phyloP scores from a whole-genome alignment of 2,113 vertebrate species.

The Clarias gariepinus region DNA sequence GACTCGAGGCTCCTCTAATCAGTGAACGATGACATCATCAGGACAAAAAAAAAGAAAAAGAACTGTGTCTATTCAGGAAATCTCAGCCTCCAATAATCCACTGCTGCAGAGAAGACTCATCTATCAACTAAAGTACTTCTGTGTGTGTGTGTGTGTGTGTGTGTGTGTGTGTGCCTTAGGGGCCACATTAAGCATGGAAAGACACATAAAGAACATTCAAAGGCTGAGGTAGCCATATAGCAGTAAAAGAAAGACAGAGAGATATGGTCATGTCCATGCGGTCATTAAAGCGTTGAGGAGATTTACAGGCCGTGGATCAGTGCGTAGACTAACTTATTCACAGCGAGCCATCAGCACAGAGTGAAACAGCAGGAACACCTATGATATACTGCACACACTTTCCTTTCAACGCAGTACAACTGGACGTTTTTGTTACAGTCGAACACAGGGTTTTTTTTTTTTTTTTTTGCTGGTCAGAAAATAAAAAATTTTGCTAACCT shows the following conservation, averaged over 20 bases:
- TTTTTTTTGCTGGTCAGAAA: neutral
- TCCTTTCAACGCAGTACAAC: conserved; percentile 1
- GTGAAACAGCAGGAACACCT: conserved; percentile 28
- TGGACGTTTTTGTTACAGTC: neutral
- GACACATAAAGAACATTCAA: conserved; percentile 92
- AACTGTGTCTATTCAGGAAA: conserved; percentile 33
- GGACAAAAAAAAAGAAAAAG: conserved; percentile 3
- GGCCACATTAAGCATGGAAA: conserved; percentile 79
- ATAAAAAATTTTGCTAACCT: conserved; percentile 18
- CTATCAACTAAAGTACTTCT: conserved; percentile 40
- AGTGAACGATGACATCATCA: conserved; percentile 30
- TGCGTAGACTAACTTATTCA: conserved; percentile 47
- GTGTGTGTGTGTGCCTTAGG: conserved; percentile 30
- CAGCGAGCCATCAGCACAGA: conserved; percentile 41
- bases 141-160: conserved; percentile 38
- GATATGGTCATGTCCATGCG: conserved; percentile 36
- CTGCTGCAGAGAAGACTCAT: conserved; percentile 36
- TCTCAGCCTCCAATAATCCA: conserved; percentile 34
- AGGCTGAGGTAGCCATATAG: conserved; percentile 57
- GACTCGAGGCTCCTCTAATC: conserved; percentile 1
- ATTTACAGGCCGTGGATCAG: conserved; percentile 52
- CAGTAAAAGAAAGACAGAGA: conserved; percentile 30
- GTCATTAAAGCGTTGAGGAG: conserved; percentile 46
- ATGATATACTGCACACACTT: conserved; percentile 38
- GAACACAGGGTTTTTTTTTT: neutral